Percentiles rank a stretch among this genome's conserved stretches.
Conservation (phyloP, 2,113 vertebrate species). For the Elgaria multicarinata region DNA sequence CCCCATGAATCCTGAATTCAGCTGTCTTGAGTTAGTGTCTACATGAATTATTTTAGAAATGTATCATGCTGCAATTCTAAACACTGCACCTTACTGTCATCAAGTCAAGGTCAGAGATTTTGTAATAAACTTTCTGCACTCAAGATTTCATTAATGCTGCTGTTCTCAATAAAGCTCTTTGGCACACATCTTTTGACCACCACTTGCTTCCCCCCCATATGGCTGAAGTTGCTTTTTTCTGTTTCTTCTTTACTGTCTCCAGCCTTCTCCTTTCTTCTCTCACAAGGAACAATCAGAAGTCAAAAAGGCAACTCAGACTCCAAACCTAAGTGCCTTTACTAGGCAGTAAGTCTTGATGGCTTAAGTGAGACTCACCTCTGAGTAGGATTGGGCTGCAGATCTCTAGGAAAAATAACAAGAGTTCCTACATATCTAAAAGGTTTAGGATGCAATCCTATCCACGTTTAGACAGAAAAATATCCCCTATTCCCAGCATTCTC, state of each 20-base stretch:
- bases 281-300: neutral
- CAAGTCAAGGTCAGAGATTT: constrained; percentile 11
- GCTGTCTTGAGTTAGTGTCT: neutral
- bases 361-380: neutral
- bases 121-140: neutral
- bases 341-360: neutral
- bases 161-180: neutral
- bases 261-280: too few relatives aligned
- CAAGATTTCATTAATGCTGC: neutral
- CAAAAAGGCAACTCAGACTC: neutral
- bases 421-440: neutral
- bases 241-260: neutral
- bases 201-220: neutral
- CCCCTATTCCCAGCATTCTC: too few relatives aligned
- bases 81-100: too few relatives aligned
- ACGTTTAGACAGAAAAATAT: too few relatives aligned
- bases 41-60: neutral
- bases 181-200: neutral
- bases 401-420: neutral
- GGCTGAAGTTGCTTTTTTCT: neutral
- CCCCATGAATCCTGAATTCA: neutral
- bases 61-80: neutral
- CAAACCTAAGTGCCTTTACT: neutral
- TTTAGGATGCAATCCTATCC: too few relatives aligned
- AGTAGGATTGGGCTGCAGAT: neutral